Evolutionary conservation across 2,888 invertebrate species (phyloP).

Genomic region (Plemyria rubiginata): DNA sequence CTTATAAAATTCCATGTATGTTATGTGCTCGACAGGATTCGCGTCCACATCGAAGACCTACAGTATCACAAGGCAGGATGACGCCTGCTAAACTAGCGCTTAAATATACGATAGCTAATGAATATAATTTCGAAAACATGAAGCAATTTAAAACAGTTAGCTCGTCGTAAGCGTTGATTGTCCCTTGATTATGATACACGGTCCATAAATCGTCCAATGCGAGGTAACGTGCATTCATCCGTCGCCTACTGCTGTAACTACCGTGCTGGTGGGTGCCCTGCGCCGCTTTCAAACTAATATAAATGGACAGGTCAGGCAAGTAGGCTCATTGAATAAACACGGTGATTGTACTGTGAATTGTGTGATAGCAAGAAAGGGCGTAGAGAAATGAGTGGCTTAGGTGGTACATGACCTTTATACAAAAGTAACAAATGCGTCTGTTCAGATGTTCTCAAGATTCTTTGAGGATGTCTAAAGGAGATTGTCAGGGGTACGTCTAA

Average conservation of each 20-base stretch:
- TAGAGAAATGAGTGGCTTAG: too few species aligned
- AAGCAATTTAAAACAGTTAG: constrained; percentile 18
- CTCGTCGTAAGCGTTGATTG: constrained; percentile 25
- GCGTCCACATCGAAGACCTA: too few species aligned
- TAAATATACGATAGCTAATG: neutral
- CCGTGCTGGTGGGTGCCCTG: constrained; percentile 22
- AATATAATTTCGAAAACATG: constrained; percentile 6
- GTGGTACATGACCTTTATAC: too few species aligned
- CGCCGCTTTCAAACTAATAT: constrained; percentile 17
- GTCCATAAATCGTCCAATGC: constrained; percentile 33
- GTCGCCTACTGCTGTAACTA: constrained; percentile 22
- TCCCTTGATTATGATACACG: constrained; percentile 33
- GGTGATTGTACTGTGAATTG: neutral
- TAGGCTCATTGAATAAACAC: constrained; percentile 21
- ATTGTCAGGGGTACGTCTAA: too few species aligned
- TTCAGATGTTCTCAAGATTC: too few species aligned
- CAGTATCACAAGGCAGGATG: too few species aligned
- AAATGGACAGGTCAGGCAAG: constrained; percentile 26
- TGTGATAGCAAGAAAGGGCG: neutral
- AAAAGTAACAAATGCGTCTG: too few species aligned
- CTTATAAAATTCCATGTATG: too few species aligned
- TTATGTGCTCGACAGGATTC: too few species aligned
- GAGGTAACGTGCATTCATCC: constrained; percentile 29
- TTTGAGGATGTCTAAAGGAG: too few species aligned
- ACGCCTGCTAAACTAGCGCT: too few species aligned